Evolutionary conservation across 2,113 vertebrate species (phyloP), one percentile per base, ranked within the genome.

Genomic region (Dolichallabes microphthalmus): DNA sequence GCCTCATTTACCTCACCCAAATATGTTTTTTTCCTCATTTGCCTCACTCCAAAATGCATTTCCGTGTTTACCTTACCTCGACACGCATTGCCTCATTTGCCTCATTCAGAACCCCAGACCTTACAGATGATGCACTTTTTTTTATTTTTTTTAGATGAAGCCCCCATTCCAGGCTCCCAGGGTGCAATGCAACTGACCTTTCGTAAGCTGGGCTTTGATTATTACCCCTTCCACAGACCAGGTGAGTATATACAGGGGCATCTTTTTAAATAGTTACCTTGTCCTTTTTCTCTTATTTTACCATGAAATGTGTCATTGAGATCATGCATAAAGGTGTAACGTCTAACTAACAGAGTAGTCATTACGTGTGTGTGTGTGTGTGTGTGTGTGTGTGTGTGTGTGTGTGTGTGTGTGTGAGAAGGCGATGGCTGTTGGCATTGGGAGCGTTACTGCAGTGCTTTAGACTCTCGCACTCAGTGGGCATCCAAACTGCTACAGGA

Each of bases 121-220:
- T 53, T 15, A 53, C 14, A 13, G 25, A 2, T 17, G 25, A 76
- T 50, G 22, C 39, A 39, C 2, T 13, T 12, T 58, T 85, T 55
- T 27, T 85, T 30, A 58, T 86, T 50, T 76, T 76, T 25, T 85
- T 60, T 25, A 97, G 97, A 95, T 45, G 89, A 95, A 66, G 86
- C 93, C 88, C 92, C 95, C 78, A 93, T 96, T 3, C 93, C 95
- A 77, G 95, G 97, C 80, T 92, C 94, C 75, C 97, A 97, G 20
- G 98, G 98, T 68, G 97, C 98, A 83, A 99, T 99, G 92, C 98
- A 99, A 91, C 94, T 99, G 86, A 99, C 98, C 19, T 97, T 99
- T 89, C 96, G 93, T 89, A 97, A 94, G 87, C 95, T 99, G 92
- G 97, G 96, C 4, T 97, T 97, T 84, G 98, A 99, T 92, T 99